A percentile compares a stretch with the other conserved stretches of the same genome.
These are phyloP conservation scores for Synodontis membranacea DNA, from an alignment of 2,113 vertebrate species.

Conservation along the genomic window DNA sequence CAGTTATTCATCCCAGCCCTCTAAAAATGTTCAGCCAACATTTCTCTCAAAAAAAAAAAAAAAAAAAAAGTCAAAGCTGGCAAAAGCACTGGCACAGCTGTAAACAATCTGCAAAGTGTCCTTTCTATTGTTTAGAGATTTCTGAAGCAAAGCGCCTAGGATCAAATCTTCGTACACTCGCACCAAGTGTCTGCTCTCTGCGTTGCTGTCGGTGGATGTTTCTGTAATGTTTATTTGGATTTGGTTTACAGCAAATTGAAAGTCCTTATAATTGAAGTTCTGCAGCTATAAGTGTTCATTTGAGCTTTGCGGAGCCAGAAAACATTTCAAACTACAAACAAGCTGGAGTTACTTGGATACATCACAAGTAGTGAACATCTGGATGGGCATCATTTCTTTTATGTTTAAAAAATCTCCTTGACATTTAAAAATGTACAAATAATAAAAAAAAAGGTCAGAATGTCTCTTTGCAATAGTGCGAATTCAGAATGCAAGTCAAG, in stretches of 20 bases:
- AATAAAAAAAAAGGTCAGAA: not conserved
- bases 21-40: not conserved
- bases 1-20: not conserved
- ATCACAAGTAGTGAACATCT: not conserved
- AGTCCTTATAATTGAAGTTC: too few species aligned
- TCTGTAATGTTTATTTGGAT: too few species aligned
- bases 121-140: not conserved
- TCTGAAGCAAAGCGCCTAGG: not conserved
- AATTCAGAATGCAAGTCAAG: not conserved
- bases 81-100: not conserved
- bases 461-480: not conserved
- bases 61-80: not conserved
- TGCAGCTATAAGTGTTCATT: too few species aligned
- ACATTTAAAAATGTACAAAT: not conserved
- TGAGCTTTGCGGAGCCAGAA: too few species aligned
- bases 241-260: too few species aligned
- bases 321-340: too few species aligned
- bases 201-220: too few species aligned
- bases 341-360: not conserved
- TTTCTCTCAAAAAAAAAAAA: not conserved
- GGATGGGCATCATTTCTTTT: not conserved
- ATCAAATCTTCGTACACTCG: not conserved
- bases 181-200: not conserved
- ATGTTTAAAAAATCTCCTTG: not conserved
- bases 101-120: not conserved